Evolutionary conservation across 2,888 invertebrate species (phyloP), one percentile per base, ranked within the genome.

Genomic region (Oligia latruncula): DNA sequence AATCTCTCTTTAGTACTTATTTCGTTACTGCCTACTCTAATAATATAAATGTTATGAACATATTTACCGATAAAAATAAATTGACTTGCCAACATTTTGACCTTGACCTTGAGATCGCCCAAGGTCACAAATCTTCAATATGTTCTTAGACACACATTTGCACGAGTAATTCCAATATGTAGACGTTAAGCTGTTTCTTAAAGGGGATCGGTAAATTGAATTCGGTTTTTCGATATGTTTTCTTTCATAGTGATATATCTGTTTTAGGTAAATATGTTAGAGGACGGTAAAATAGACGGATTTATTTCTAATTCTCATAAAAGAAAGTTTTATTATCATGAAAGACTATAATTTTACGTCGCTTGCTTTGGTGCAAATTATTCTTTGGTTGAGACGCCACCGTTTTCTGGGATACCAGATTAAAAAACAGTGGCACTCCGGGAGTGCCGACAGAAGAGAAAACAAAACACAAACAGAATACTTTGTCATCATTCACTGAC

Each of bases 41-140:
- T 75, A 79, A 77, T 43, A 64, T 78, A 62, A 80, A 87, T 76
- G 68, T 76, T 79, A 73, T 72, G 74, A 81, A 85, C 72, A 82
- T 74, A 80, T 81, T 87, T 83, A 75, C 65, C 78, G 67, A 87
- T 85, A 83, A 86, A 87, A 86, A 81, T 79, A 86, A 88, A 89
- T 86, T 74, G 80, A 80, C 67, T 84, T 62, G 67, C 62, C 68
- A 40, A 71, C 43, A 72, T 78, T 64, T 29, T 62, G 40, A 67
- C 60, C 74, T 80, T 79, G 71, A 74, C 71, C 58, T 71, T 74
- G 23, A 52, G n/a, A 15, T 52, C 35, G 5, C 9, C 43, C 62
- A 82, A 82, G 86, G 78, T 72, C 83, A 23, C 71, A 75, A 58
- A 13, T 65, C 62, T 77, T 78, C 78, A 84, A 82, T 84, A 82